Base-by-base conservation (phyloP, 1,140 invertebrate species). In the Neodiprion fabricii region DNA sequence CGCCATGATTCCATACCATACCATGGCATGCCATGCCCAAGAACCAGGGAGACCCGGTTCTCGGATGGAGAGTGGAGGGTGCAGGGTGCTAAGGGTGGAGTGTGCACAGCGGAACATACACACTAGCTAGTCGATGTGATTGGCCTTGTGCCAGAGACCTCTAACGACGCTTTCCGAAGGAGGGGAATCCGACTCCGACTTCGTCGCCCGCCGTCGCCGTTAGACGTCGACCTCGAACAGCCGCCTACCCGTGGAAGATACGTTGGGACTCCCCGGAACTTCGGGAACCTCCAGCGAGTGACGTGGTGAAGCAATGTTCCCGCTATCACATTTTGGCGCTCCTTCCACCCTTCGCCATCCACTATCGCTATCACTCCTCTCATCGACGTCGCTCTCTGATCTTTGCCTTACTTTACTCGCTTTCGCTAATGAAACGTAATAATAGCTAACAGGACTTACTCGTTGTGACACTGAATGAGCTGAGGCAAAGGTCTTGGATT, bases 151-250 rank as follows among this genome's bases (percentile, higher is more conserved):
- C 85, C 85, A 87, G 83, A 77, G 78, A 80, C 78, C 80, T 79
- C 84, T 87, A 87, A 86, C 85, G 85, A 86, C 81, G 84, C 85
- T 82, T 86, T 84, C 84, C 81, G 84, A 87, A 86, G 84, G 84
- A 87, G 81, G 79, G 79, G 83, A 82, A 85, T 85, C 79, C 84
- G 80, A 82, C 81, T 84, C 81, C 78, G 80, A 84, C 81, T 82
- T 84, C 79, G n/a, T 14, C 53, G 11, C 53, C 53, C n/a, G 28
- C 28, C 28, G 28, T 40, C 28, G 28, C 28, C 28, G 28, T 85
- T 75, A 73, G 79, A 78, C 81, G 79, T 82, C 83, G 79, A 40
- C 28, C 2, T 40, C 28, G 28, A 40, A 40, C 28, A 85, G 77
- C 76, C 17, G 17, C 17, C 17, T 21, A 21, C 0, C 17, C 79